Percentiles rank a stretch among this genome's conserved stretches.
Evolutionary conservation across 2,797 vertebrate genomes (phyloP).

Genomic region (Sebastes taczanowskii): DNA sequence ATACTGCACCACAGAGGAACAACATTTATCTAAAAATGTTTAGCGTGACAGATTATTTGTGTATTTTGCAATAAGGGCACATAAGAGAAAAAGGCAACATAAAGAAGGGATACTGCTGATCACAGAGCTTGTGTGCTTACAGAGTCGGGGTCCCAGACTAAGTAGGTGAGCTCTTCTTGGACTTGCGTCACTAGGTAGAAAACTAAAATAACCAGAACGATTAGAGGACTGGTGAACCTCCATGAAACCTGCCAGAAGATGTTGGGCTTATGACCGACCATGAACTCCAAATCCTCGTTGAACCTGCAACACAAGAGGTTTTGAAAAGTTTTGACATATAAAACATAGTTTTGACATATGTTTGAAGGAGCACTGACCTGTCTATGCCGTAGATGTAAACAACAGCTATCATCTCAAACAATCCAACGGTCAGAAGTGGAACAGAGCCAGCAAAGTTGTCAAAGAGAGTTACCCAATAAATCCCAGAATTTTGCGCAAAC

Average conservation of each 20-base stretch:
- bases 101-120: neutral
- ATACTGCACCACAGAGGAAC: neutral
- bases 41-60: no score
- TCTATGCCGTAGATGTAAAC: conserved; percentile 90
- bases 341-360: no score
- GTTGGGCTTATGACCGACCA: conserved; percentile 89
- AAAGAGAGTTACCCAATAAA: conserved; percentile 93
- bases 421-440: conserved; percentile 90
- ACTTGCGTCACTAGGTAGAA: conserved; percentile 88
- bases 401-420: conserved; percentile 90
- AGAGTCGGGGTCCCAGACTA: conserved; percentile 85
- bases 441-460: conserved; percentile 92
- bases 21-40: neutral
- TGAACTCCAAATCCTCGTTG: conserved; percentile 89
- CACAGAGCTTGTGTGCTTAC: conserved; percentile 77
- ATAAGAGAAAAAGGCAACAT: neutral
- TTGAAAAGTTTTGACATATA: neutral
- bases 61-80: neutral
- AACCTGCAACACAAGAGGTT: conserved; percentile 79
- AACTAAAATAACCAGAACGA: conserved; percentile 89
- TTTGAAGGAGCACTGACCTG: conserved; percentile 52
- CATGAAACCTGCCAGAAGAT: conserved; percentile 92
- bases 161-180: conserved; percentile 81
- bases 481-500: conserved; percentile 89
- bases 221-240: conserved; percentile 87